Base-by-base conservation (phyloP, 2,113 vertebrate genomes). In the Ovis canadensis region DNA sequence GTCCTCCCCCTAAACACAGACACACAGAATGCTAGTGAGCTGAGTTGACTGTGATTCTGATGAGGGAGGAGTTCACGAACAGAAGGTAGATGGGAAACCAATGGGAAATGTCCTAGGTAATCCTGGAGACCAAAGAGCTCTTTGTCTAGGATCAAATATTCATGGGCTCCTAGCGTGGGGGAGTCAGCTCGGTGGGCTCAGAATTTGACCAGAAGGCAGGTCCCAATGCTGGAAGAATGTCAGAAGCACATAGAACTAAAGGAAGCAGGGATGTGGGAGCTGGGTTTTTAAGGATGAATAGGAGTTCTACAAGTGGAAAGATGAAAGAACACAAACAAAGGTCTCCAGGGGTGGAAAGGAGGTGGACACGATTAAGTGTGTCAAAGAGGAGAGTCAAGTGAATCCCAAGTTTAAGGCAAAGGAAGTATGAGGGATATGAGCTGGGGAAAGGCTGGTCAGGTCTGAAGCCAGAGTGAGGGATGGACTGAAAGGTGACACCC, bases 221-320 rank as follows among this genome's bases (percentile, higher is more conserved):
- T 43, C 33, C 55, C 25, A n/a, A 7, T 94, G 43, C 54, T 31
- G 23, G 2, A 10, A 67, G 52, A 55, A 59, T 90, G 48, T 83
- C 93, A 94, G 88, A 94, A 88, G 48, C 45, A 60, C 15, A 4
- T 0, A 84, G 48, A 62, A 83, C 40, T 77, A 31, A 83, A 83
- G 52, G 55, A 54, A 84, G 33, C 54, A 59, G 40, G 14, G n/a
- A 64, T 83, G 60, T 83, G 84, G 43, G 43, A 43, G 67, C 23
- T 91, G 74, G 25, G 74, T 90, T 98, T 94, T 98, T 88, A 93
- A 93, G 82, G n/a, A 57, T 80, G 9, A 94, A 29, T 71, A 92
- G 62, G n/a, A 95, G 81, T 87, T 96, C 43, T 78, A 17, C 55
- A 77, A 14, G 40, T 80, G 59, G 54, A 57, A 92, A 59, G 40